These are phyloP conservation scores for Otocyon megalotis DNA, from an alignment of 2,113 vertebrate species.

Conservation along the genomic window DNA sequence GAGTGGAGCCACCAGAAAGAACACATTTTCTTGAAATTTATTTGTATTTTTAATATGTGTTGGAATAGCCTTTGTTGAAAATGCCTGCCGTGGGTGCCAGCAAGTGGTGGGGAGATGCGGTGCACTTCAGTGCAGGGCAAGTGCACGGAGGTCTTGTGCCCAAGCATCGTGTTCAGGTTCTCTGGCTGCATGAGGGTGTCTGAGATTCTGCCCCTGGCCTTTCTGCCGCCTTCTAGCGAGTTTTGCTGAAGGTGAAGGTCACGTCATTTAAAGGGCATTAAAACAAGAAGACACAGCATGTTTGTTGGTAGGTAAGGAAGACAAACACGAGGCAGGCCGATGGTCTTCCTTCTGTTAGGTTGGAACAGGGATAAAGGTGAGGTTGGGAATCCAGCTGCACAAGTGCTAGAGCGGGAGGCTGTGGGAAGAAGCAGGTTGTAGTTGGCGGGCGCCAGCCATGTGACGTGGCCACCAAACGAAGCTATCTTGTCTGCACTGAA, in stretches of 20 bases:
- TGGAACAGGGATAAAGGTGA: background rate
- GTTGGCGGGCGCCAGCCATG: background rate
- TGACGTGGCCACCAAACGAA: background rate
- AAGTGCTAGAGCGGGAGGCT: background rate
- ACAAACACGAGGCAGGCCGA: rapidly evolving
- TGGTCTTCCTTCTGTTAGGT: background rate
- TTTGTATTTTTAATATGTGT: background rate
- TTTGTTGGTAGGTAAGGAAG: background rate
- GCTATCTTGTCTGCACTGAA: background rate
- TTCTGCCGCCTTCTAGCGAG: background rate
- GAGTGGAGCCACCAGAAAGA: background rate
- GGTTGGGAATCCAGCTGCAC: background rate
- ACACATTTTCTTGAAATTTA: background rate
- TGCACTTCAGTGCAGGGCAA: rapidly evolving
- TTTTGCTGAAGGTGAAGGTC: background rate
- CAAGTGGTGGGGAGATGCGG: background rate
- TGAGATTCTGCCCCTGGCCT: background rate
- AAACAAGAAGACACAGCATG: background rate
- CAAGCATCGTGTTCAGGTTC: background rate
- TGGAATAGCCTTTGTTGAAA: background rate
- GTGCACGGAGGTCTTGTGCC: background rate
- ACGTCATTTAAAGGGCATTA: background rate
- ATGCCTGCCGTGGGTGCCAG: background rate
- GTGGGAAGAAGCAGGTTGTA: background rate
- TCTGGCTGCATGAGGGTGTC: background rate